phyloP scores from a whole-genome alignment of 2,113 vertebrate species.

The Heterotis niloticus region DNA sequence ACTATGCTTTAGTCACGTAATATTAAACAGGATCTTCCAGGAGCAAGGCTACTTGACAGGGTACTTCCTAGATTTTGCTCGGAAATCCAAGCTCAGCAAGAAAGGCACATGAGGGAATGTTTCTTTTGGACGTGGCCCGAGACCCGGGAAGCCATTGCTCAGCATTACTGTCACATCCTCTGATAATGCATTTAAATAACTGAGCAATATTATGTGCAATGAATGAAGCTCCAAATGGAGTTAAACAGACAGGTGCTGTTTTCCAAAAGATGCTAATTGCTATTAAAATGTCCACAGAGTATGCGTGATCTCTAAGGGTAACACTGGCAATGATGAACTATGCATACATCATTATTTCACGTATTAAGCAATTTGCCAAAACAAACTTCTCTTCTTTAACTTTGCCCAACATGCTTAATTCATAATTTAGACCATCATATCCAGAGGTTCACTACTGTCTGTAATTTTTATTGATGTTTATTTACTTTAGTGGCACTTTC shows the following conservation, averaged over 20 bases:
- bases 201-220: slow-evolving; percentile 35
- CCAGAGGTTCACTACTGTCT: too few relatives aligned
- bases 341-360: slow-evolving; percentile 2
- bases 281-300: neutral
- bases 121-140: slow-evolving; percentile 61
- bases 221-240: neutral
- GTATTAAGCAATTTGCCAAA: too few relatives aligned
- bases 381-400: too few relatives aligned
- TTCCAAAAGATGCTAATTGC: neutral
- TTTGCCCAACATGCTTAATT: too few relatives aligned
- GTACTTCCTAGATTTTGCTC: slow-evolving; percentile 59
- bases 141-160: slow-evolving; percentile 56
- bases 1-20: slow-evolving; percentile 44
- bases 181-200: slow-evolving; percentile 42
- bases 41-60: slow-evolving; percentile 58
- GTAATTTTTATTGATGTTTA: too few relatives aligned
- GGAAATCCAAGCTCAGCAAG: slow-evolving; percentile 64
- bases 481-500: too few relatives aligned
- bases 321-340: neutral
- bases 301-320: neutral
- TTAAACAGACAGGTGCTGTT: neutral
- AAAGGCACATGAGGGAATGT: slow-evolving; percentile 48
- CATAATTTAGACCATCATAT: too few relatives aligned
- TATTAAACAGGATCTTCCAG: slow-evolving; percentile 71
- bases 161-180: slow-evolving; percentile 46